Evolutionary conservation across 1,140 invertebrate species (phyloP).

Genomic region (Lamellibrachia luymesi): DNA sequence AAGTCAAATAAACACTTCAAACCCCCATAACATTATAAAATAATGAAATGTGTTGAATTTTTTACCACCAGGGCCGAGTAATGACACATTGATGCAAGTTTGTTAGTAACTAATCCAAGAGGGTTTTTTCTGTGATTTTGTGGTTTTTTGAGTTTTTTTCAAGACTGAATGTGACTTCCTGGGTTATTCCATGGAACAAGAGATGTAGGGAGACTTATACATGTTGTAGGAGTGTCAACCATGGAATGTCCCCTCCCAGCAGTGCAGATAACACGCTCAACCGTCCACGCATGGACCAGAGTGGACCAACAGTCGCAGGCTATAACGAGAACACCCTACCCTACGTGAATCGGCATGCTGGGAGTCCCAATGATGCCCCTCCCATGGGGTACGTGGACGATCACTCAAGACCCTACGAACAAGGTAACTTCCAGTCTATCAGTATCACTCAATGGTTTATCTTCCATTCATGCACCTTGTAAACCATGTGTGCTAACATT

Average conservation of each 20-base stretch:
- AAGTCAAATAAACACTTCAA: too few species aligned
- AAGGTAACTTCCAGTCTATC: not conserved
- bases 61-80: too few species aligned
- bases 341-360: constrained; percentile 29
- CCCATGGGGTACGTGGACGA: constrained; percentile 9
- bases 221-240: not conserved
- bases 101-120: too few species aligned
- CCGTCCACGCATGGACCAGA: constrained; percentile 63
- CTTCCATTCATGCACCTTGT: too few species aligned
- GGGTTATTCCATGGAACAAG: not conserved
- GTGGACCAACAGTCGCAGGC: constrained; percentile 41
- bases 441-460: not conserved
- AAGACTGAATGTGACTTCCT: not conserved
- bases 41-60: too few species aligned
- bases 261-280: constrained; percentile 91
- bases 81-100: too few species aligned
- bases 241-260: constrained; percentile 64
- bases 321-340: constrained; percentile 51
- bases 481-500: too few species aligned
- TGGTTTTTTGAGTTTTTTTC: not conserved
- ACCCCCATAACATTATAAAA: too few species aligned
- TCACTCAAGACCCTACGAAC: not conserved
- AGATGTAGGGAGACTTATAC: not conserved
- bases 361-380: constrained; percentile 6
- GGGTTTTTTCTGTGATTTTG: too few species aligned